A percentile compares a stretch with the other conserved stretches of the same genome.
These are phyloP conservation scores for Caloenas nicobarica DNA, from an alignment of 2,113 vertebrate genomes.

Conservation along the genomic window DNA sequence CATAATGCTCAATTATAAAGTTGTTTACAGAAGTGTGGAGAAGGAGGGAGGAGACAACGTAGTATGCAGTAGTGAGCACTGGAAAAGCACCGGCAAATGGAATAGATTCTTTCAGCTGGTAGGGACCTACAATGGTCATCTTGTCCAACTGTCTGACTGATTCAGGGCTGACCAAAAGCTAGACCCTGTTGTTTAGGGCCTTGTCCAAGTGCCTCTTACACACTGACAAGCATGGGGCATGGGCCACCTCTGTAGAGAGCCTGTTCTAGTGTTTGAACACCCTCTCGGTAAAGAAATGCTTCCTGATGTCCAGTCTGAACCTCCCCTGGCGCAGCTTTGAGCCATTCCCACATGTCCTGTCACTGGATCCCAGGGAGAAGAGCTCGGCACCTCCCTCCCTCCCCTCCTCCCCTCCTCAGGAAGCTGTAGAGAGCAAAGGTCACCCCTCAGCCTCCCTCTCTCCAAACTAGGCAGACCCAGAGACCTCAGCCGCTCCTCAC, in stretches of 20 bases:
- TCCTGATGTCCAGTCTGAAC: background rate
- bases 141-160: background rate
- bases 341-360: accelerated
- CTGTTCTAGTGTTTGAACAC: background rate
- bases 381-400: too few species aligned
- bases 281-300: background rate
- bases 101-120: background rate
- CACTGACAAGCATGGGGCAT: background rate
- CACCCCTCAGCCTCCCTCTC: background rate
- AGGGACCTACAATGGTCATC: background rate
- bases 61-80: background rate
- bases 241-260: background rate
- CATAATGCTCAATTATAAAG: background rate
- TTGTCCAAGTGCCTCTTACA: background rate
- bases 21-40: background rate
- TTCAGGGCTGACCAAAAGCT: background rate
- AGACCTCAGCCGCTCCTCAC: background rate
- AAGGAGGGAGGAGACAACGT: background rate
- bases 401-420: too few species aligned
- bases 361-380: background rate
- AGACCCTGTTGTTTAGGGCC: background rate
- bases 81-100: background rate
- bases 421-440: too few species aligned
- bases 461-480: background rate
- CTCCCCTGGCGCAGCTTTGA: background rate